Percentiles rank a stretch among this genome's conserved stretches.
phyloP scores from a whole-genome alignment of 2,113 vertebrate species.

The Phodopus roborovskii region DNA sequence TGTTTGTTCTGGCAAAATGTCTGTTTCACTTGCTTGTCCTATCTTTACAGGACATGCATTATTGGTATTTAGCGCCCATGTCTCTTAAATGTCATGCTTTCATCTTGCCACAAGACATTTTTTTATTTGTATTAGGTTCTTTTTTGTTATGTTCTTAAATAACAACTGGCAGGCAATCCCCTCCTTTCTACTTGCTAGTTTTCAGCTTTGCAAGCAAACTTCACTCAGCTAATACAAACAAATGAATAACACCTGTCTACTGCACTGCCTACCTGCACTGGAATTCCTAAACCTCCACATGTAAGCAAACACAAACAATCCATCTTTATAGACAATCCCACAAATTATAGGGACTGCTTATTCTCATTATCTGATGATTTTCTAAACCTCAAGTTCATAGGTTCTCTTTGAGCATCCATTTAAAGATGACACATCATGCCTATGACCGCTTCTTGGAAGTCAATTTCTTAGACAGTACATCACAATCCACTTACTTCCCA shows the following conservation, averaged over 20 bases:
- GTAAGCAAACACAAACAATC: neutral
- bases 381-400: neutral
- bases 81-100: neutral
- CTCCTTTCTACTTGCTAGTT: neutral
- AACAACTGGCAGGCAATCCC: neutral
- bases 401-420: neutral
- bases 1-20: neutral
- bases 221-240: neutral
- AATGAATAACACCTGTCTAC: slow-evolving; percentile 5
- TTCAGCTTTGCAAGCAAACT: slow-evolving; percentile 1
- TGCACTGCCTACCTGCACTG: neutral
- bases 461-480: neutral
- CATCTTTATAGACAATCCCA: neutral
- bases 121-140: neutral
- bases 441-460: slow-evolving; percentile 2
- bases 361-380: neutral
- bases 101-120: neutral
- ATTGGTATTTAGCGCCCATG: neutral
- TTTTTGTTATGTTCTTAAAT: neutral
- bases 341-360: neutral
- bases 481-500: slow-evolving; percentile 36
- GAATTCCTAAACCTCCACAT: neutral
- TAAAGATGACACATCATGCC: neutral
- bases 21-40: neutral
- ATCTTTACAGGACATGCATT: neutral